Evolutionary conservation across 1,140 invertebrate genomes (phyloP).

Genomic region (Schlechtendalia chinensis): DNA sequence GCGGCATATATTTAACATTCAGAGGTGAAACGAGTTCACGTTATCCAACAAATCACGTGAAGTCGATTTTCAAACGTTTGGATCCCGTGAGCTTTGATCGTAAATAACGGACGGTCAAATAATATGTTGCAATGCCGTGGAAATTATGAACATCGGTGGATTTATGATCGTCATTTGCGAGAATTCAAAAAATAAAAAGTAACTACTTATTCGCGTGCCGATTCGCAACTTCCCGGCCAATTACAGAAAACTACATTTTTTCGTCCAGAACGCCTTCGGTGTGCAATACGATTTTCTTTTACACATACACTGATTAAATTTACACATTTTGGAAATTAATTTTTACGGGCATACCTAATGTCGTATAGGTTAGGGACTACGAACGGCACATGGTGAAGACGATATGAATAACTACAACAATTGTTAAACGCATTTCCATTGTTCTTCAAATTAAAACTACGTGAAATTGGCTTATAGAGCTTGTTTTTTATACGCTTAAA

Average conservation of each 20-base stretch:
- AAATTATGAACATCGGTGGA: background rate
- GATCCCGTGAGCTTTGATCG: background rate
- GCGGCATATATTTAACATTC: background rate
- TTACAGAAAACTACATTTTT: background rate
- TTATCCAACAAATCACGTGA: conserved; percentile 2
- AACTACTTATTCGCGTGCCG: background rate
- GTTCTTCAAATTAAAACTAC: too few species aligned
- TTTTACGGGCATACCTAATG: too few species aligned
- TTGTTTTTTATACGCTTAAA: too few species aligned
- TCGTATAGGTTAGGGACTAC: too few species aligned
- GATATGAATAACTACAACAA: too few species aligned
- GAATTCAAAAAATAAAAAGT: background rate
- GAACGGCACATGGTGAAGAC: too few species aligned
- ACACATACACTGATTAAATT: too few species aligned
- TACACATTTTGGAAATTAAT: too few species aligned
- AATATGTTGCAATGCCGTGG: background rate
- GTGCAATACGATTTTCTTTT: too few species aligned
- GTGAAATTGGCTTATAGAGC: too few species aligned
- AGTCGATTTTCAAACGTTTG: background rate
- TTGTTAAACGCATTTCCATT: too few species aligned
- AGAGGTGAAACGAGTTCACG: background rate
- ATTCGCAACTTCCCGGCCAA: background rate
- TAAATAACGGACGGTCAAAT: background rate
- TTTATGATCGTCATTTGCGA: background rate
- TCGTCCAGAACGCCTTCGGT: too few species aligned